phyloP scores from a whole-genome alignment of 1,140 invertebrate species.

The Penaeus japonicus region DNA sequence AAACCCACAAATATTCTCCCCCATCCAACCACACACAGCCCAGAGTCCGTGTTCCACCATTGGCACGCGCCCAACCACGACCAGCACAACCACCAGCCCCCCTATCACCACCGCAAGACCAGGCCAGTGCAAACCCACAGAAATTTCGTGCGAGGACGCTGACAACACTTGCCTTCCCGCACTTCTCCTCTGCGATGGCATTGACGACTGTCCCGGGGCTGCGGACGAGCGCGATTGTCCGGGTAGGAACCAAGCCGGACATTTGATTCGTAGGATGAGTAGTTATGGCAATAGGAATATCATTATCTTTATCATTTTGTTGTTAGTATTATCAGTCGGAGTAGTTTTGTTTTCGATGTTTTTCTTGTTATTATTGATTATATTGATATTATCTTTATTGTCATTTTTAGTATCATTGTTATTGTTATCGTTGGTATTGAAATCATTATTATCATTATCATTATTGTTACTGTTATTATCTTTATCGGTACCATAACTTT shows the following conservation, averaged over 20 bases:
- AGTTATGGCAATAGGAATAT: not conserved
- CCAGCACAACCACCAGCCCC: not conserved
- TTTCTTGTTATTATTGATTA: no score
- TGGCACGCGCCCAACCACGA: conserved; percentile 15
- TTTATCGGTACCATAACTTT: no score
- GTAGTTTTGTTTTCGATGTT: no score
- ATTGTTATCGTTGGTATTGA: no score
- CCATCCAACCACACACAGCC: no score
- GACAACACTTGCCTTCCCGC: conserved; percentile 60
- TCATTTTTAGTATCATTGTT: no score
- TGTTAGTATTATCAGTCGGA: no score
- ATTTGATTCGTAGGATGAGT: not conserved
- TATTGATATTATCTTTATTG: no score
- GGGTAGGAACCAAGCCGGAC: not conserved
- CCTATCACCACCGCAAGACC: not conserved
- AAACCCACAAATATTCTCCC: no score
- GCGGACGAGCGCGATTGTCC: conserved; percentile 60
- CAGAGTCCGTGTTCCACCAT: conserved; percentile 4
- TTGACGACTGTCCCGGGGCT: conserved; percentile 62
- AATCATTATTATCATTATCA: no score
- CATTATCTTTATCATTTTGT: not conserved
- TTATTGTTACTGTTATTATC: no score
- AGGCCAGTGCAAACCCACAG: not conserved
- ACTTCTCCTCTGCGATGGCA: conserved; percentile 61
- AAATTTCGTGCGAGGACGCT: conserved; percentile 22